Percentiles rank a stretch among this genome's conserved stretches.
Evolutionary conservation across 2,888 invertebrate genomes (phyloP).

Genomic region (Scrobipalpa costella): DNA sequence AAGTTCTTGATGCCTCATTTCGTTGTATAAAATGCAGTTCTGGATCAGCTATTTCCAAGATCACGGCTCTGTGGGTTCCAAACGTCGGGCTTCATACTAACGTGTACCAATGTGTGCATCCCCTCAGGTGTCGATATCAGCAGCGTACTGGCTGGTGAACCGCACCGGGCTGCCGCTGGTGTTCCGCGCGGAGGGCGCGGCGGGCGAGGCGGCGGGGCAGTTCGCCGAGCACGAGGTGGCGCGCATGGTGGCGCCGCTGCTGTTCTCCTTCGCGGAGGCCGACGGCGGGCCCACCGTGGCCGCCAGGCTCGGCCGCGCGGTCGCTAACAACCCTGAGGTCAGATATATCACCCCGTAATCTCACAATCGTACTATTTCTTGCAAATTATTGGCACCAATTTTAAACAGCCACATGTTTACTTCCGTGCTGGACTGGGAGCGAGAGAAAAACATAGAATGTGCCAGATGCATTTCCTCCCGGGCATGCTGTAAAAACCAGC

Average conservation of each 20-base stretch:
- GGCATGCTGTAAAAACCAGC: too few relatives aligned
- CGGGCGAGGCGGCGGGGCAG: slow-evolving; percentile 91
- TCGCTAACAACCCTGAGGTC: slow-evolving; percentile 73
- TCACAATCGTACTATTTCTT: neutral
- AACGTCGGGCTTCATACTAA: neutral
- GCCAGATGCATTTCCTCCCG: too few relatives aligned
- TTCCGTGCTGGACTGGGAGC: too few relatives aligned
- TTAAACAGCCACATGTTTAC: too few relatives aligned
- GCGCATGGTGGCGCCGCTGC: slow-evolving; percentile 93
- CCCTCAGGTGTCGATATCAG: slow-evolving; percentile 85
- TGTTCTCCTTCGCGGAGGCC: slow-evolving; percentile 96
- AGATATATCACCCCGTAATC: too few relatives aligned
- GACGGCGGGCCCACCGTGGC: slow-evolving; percentile 90
- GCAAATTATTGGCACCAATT: too few relatives aligned
- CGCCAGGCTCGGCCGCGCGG: slow-evolving; percentile 87
- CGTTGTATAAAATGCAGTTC: too few relatives aligned
- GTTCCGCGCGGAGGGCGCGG: slow-evolving; percentile 93
- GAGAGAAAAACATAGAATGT: too few relatives aligned
- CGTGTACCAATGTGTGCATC: neutral
- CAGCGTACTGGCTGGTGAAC: slow-evolving; percentile 97
- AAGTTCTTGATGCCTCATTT: too few relatives aligned
- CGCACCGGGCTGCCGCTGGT: slow-evolving; percentile 97
- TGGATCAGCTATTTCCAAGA: too few relatives aligned
- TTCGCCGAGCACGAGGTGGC: slow-evolving; percentile 97
- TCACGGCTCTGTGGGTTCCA: too few relatives aligned